A percentile compares a stretch with the other conserved stretches of the same genome.
phyloP scores from a whole-genome alignment of 2,888 invertebrate genomes.

The Leucozona laternaria region DNA sequence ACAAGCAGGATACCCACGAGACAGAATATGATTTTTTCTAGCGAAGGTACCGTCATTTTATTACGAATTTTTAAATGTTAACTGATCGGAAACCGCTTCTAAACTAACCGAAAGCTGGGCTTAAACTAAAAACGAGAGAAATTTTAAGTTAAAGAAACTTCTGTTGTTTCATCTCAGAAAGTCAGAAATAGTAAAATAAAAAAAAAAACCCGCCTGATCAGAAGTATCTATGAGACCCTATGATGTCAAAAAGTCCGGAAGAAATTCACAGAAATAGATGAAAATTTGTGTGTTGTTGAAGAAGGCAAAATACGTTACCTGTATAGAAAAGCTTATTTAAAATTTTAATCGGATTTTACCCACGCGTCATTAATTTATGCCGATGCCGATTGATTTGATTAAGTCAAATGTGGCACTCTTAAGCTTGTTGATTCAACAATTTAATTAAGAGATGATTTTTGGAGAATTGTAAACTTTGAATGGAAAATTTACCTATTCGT shows the following conservation, averaged over 20 bases:
- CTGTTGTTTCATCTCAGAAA: constrained; percentile 18
- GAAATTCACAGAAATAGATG: constrained; percentile 13
- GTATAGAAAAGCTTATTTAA: neutral
- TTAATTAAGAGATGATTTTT: neutral
- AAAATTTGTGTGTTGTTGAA: neutral
- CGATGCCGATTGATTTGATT: neutral
- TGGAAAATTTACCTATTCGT: constrained; percentile 1
- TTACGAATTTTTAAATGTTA: neutral
- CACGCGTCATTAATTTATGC: constrained; percentile 7
- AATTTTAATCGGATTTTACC: constrained; percentile 6
- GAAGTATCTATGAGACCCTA: neutral
- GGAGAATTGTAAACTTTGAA: neutral
- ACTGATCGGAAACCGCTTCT: constrained; percentile 45
- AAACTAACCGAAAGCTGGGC: constrained; percentile 61
- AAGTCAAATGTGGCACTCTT: neutral
- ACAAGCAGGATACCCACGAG: constrained; percentile 28
- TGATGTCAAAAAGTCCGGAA: neutral
- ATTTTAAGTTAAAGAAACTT: constrained; percentile 48
- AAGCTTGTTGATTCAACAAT: neutral
- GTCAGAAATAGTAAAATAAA: neutral
- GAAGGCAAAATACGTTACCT: neutral
- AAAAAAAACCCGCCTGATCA: constrained; percentile 1
- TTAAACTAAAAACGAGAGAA: constrained; percentile 66
- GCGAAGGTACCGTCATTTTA: constrained; percentile 27
- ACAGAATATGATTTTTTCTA: neutral